Base-by-base conservation (phyloP, 1,140 invertebrate genomes). In the Zaprionus davidi region DNA sequence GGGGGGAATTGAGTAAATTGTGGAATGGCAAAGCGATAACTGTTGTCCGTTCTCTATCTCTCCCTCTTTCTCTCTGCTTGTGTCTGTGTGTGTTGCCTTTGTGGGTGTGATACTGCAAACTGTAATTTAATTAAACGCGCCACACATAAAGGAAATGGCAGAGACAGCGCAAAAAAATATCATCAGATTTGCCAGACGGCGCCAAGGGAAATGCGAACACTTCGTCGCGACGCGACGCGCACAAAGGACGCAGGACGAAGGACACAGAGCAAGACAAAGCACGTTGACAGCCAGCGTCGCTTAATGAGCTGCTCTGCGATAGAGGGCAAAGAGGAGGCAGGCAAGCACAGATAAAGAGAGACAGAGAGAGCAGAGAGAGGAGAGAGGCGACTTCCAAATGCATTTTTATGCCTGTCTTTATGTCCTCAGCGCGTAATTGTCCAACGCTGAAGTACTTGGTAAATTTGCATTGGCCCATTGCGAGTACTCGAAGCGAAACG, bases 101-200 rank as follows among this genome's bases (percentile, higher is more conserved):
- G 31, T 5, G 26, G 58, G 31, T 49, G 49, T 56, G n/a, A 38
- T 4, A 41, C 62, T 68, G 57, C 20, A 38, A 74, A 78, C 31
- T 74, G 66, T 78, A 78, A 78, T 78, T 78, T 78, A 78, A 78
- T 78, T 75, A 78, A 67, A 67, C 46, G 71, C 60, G 60, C 34
- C 62, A 51, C 66, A 44, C 38, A 60, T 31, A 67, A 53, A 46
- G 24, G 34, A 12, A 49, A 15, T 46, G 31, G 28, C 26, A 46
- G 36, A 24, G n/a, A 49, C n/a, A 22, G n/a, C 20, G 59, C 2
- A 26, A 60, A 38, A 51, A 57, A 55, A 34, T 59, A 72, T 65
- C 65, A 44, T 36, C 55, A 71, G 60, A 59, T 70, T 63, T 49
- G 60, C 73, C 44, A 76, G 69, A 77, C 69, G 74, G 74, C 74